phyloP scores from a whole-genome alignment of 1,140 invertebrate species.

The Nymphalis io region DNA sequence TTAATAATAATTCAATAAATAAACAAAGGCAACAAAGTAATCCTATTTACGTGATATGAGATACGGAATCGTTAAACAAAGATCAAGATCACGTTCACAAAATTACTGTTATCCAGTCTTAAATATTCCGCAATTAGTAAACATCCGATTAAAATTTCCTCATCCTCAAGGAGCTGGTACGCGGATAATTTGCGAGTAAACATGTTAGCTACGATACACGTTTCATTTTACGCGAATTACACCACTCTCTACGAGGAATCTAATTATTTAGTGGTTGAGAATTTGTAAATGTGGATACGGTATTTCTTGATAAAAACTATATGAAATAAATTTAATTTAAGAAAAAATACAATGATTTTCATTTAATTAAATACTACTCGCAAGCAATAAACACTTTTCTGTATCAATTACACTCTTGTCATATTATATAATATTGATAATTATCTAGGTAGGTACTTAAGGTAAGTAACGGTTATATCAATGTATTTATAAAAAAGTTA shows the following conservation, averaged over 20 bases:
- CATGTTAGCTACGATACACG: constrained; percentile 52
- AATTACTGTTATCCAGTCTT: constrained; percentile 13
- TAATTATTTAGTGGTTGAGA: constrained; percentile 57
- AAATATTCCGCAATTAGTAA: constrained; percentile 31
- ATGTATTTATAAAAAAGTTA: too few species aligned
- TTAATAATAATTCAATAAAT: too few species aligned
- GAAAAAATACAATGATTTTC: too few species aligned
- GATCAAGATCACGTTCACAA: constrained; percentile 6
- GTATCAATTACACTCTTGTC: too few species aligned
- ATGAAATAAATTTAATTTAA: background rate
- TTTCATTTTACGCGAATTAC: constrained; percentile 72
- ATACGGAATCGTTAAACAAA: background rate
- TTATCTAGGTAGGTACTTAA: too few species aligned
- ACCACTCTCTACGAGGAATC: constrained; percentile 67
- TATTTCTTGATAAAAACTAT: background rate
- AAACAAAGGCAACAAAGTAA: too few species aligned
- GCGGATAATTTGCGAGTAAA: constrained; percentile 55
- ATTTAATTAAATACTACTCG: too few species aligned
- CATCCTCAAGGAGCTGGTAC: constrained; percentile 30
- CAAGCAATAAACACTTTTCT: too few species aligned
- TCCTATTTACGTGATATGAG: too few species aligned
- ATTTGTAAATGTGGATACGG: constrained; percentile 36
- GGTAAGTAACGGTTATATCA: too few species aligned
- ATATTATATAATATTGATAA: background rate
- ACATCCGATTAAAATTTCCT: constrained; percentile 39